phyloP scores from a whole-genome alignment of 2,888 invertebrate genomes.

The Chrysopilus asiliformis region DNA sequence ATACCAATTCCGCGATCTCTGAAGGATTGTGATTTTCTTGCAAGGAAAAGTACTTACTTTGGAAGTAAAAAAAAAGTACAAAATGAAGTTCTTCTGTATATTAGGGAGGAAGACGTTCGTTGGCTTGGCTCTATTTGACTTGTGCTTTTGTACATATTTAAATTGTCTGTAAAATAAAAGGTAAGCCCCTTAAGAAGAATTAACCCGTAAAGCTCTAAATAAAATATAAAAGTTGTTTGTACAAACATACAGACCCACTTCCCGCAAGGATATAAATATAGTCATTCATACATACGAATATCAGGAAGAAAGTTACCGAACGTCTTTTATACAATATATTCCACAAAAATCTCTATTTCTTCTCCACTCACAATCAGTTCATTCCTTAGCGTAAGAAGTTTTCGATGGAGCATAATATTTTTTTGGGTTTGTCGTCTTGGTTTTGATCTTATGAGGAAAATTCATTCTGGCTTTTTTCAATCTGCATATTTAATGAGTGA shows the following conservation, averaged over 20 bases:
- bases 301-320: too few relatives aligned
- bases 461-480: conserved; percentile 13
- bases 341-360: not conserved
- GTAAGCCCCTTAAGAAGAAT: conserved; percentile 16
- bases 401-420: too few relatives aligned
- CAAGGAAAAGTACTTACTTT: not conserved
- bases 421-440: too few relatives aligned
- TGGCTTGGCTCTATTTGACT: conserved; percentile 11
- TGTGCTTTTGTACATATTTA: conserved; percentile 14
- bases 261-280: too few relatives aligned
- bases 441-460: conserved; percentile 6
- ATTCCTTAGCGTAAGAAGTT: too few relatives aligned
- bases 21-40: too few relatives aligned
- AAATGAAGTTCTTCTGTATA: too few relatives aligned
- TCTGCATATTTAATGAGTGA: conserved; percentile 15
- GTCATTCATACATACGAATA: too few relatives aligned
- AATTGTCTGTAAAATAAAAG: conserved; percentile 15
- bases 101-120: not conserved
- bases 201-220: conserved; percentile 14
- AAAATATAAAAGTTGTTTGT: conserved; percentile 14
- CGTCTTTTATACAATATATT: conserved; percentile 1
- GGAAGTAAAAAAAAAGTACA: too few relatives aligned
- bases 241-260: too few relatives aligned
- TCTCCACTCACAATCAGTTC: too few relatives aligned
- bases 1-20: too few relatives aligned